phyloP scores from a whole-genome alignment of 2,888 invertebrate genomes.

The Luperina nickerlii region DNA sequence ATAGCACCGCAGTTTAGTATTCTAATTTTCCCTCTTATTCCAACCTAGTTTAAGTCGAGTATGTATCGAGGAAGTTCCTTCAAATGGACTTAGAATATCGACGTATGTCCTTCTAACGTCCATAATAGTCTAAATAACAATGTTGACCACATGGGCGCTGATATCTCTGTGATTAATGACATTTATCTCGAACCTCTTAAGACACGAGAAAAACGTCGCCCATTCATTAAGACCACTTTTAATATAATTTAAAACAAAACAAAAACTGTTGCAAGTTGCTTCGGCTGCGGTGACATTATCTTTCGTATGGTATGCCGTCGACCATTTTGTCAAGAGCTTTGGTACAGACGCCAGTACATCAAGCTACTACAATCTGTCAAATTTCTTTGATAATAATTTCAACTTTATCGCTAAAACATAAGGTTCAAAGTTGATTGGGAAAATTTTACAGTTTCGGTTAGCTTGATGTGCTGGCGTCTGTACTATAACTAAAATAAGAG shows the following conservation, averaged over 20 bases:
- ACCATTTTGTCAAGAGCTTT: constrained; percentile 56
- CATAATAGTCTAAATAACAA: neutral
- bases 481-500: neutral
- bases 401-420: too few species aligned
- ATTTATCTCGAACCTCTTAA: constrained; percentile 38
- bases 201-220: constrained; percentile 48
- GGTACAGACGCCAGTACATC: too few species aligned
- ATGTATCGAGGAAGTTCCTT: neutral
- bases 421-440: too few species aligned
- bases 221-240: constrained; percentile 69
- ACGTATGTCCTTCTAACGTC: neutral
- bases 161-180: constrained; percentile 52
- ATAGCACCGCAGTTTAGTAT: neutral
- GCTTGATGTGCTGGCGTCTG: too few species aligned
- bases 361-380: too few species aligned
- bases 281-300: constrained; percentile 52
- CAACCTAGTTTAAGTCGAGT: neutral
- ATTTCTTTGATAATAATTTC: too few species aligned
- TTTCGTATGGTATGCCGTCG: constrained; percentile 36
- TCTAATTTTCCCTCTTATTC: neutral
- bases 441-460: too few species aligned
- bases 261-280: constrained; percentile 56
- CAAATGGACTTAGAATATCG: neutral
- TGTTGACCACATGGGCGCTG: constrained; percentile 31
- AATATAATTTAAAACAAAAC: constrained; percentile 64